Evolutionary conservation across 1,140 invertebrate genomes (phyloP), one percentile per base, ranked within the genome.

Genomic region (Bacillus rossius): DNA sequence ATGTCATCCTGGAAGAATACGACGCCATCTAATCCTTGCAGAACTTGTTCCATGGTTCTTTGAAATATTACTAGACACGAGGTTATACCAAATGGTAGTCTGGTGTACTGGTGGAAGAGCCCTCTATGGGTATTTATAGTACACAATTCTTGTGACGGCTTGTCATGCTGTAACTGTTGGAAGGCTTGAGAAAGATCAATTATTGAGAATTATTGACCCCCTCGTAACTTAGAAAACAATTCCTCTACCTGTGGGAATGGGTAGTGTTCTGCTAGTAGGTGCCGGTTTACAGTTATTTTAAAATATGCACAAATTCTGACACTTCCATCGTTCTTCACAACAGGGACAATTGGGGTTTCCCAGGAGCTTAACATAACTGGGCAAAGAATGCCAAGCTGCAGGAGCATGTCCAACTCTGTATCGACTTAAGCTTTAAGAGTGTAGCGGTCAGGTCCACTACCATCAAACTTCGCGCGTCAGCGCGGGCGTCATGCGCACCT

Each of bases 271-370:
- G 25, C 49, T 51, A 22, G 7, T 25, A 62, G 22, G 19, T 23
- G 20, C 4, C 17, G 49, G 23, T 51, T 51, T 8, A 51, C n/a
- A 5, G 49, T 51, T 10, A 22, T n/a, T n/a, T 62, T 62, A 67
- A 63, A 71, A 50, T 71, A 69, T 16, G 59, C 67, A 56, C 65
- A 69, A 8, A 72, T 51, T 4, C 71, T 53, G 1, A 68, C 61
- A 41, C 53, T 47, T 13, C 71, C 71, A 62, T 67, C 47, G 56
- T 54, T 13, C 53, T 72, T 72, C 10, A 48, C 57, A 0, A 72
- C 65, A 5, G 58, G 53, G 2, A 73, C 61, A 38, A 73, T 61
- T 19, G 71, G 71, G 16, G 69, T 63, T 3, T 68, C 71, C 69
- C 70, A 75, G n/a, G 71, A 53, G 17, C 54, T 56, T 38, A 43